Base-by-base conservation (phyloP, 2,888 invertebrate species). In the Cheiracanthium punctorium region DNA sequence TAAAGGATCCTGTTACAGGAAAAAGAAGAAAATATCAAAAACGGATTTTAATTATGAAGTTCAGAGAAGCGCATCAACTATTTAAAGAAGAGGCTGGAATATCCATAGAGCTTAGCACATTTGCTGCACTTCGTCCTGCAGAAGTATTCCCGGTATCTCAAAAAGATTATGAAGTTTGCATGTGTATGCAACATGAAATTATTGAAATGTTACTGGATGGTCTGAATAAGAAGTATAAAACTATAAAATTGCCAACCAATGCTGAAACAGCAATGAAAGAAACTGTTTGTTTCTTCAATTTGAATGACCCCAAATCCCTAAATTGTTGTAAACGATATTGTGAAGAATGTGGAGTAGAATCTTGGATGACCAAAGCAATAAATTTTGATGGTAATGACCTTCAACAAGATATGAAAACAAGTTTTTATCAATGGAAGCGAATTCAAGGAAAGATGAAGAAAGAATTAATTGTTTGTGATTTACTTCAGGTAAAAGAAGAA, bases 81-180 rank as follows among this genome's bases (percentile, higher is more conserved):
- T 64, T 28, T 24, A 7, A 64, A 24, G 64, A 64, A 64, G 2
- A 37, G 10, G 4, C 24, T 1, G 1, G 1, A 2, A 10, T 64
- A 1, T 64, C 64, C 1, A 64, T 64, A n/a, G 64, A 24, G 4
- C 24, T 64, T n/a, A 28, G 64, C 14, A n/a, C 24, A 10, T 64
- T 64, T 64, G 64, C 24, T 64, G 24, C 64, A 0, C 64, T 64
- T 64, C 64, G 24, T 2, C 64, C 64, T 7, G 64, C 64, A 0
- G 28, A 64, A 64, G 64, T 64, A 7, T 64, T 64, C 24, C 64
- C 64, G 5, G 10, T 24, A 7, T 64, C 64, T 28, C 20, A 64
- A n/a, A 64, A 24, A 64, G 64, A 64, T 64, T 24, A 64, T 24
- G 28, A 64, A 64, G 64, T 64, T n/a, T 64, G 64, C 24, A 64